Base-by-base conservation (phyloP, 2,888 invertebrate species). In the Dilophus febrilis region DNA sequence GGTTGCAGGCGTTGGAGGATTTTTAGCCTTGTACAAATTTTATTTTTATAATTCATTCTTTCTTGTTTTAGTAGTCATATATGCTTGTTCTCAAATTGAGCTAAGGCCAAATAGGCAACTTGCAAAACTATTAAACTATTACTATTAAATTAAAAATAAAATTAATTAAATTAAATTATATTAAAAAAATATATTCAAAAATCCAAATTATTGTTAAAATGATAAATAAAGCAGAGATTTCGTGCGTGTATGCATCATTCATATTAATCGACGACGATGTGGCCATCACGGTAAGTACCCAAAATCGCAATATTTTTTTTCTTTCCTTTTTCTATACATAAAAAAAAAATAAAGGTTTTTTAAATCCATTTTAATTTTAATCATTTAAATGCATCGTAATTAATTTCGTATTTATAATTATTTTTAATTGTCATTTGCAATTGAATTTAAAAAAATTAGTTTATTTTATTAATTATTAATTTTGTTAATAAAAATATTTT, bases 191-290 rank as follows among this genome's bases (percentile, higher is more conserved):
- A 8, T 6, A 4, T 22, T 22, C 22, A 22, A 22, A n/a, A n/a
- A n/a, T n/a, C n/a, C n/a, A n/a, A n/a, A n/a, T n/a, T n/a, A n/a
- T n/a, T n/a, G n/a, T n/a, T n/a, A n/a, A n/a, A n/a, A n/a, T n/a
- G n/a, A n/a, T n/a, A n/a, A n/a, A n/a, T n/a, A n/a, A 80, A 65
- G 87, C 91, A 63, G 97, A 97, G 80, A 76, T 95, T 61, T 94
- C 97, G 56, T 95, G 95, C 71, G 91, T 94, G 58, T 98, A 98
- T 70, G 84, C 91, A 57, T 82, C 94, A 56, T 81, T 92, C 57
- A 87, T 95, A 67, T 74, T 95, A 54, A 82, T 85, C 54, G 95
- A 95, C 68, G 94, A 95, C 64, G 92, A 94, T 66, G 83, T 97
- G 54, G 87, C 94, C 54, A 85, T 98, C 55, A 97, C 95, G 48